phyloP scores from a whole-genome alignment of 2,797 vertebrate genomes.

The Lagodon rhomboides region DNA sequence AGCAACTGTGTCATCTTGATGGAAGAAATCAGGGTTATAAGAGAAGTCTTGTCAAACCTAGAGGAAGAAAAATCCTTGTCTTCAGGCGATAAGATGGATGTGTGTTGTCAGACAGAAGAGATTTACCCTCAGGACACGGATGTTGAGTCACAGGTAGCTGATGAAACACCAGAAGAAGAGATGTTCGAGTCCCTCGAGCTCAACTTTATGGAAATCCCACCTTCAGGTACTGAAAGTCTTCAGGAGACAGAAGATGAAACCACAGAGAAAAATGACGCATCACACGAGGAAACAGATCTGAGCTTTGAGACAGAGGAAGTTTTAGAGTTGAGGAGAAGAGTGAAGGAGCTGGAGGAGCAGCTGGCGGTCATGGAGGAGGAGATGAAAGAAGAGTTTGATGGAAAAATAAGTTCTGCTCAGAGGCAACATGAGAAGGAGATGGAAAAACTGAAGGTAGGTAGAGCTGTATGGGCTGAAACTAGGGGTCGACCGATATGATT shows the following conservation, averaged over 20 bases:
- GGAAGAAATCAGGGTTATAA: conserved; percentile 51
- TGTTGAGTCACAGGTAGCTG: conserved; percentile 15
- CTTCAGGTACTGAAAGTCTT: neutral
- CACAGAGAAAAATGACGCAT: neutral
- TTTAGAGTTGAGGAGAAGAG: conserved; percentile 47
- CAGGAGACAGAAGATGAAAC: conserved; percentile 32
- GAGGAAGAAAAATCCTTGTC: neutral
- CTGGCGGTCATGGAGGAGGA: conserved; percentile 45
- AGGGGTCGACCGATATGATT: too few relatives aligned
- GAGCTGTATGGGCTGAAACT: too few relatives aligned
- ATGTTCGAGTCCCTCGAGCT: neutral
- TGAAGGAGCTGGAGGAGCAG: conserved; percentile 76
- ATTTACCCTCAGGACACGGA: conserved; percentile 19
- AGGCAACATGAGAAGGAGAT: conserved; percentile 72
- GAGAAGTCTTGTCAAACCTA: neutral
- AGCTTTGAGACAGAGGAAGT: conserved; percentile 4
- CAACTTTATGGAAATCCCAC: conserved; percentile 16
- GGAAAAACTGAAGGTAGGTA: conserved; percentile 79
- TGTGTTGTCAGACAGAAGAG: conserved; percentile 46
- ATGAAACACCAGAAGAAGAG: conserved; percentile 33
- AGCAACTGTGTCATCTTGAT: conserved; percentile 30
- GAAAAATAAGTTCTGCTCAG: conserved; percentile 47
- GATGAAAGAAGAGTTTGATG: conserved; percentile 60
- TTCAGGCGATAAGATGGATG: neutral
- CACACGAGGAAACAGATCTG: neutral